Conservation (phyloP, 30 jellyfish, hydroid and myxozoan species). For the Nemopilema nomurai region DNA sequence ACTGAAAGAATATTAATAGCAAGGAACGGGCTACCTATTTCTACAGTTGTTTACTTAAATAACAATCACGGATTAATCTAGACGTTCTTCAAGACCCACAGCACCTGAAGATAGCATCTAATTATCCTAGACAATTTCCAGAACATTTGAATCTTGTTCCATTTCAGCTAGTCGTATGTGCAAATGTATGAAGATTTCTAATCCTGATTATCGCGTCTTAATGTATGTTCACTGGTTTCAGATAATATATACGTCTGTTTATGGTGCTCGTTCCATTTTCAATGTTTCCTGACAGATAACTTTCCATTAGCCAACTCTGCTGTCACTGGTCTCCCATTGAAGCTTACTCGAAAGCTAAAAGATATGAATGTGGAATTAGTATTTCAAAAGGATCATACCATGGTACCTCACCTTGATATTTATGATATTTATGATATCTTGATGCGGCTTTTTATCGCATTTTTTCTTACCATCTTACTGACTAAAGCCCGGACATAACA, state of each 20-base stretch:
- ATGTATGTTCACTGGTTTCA: background rate
- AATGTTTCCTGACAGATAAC: background rate
- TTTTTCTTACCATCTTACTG: too few species aligned
- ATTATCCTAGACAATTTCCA: background rate
- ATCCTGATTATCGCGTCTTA: background rate
- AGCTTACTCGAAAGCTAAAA: conserved; percentile 50
- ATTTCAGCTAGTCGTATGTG: background rate
- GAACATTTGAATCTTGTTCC: background rate
- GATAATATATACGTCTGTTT: background rate
- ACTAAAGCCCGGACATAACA: too few species aligned
- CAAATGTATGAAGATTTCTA: background rate
- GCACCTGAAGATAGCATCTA: background rate
- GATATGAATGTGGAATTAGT: too few species aligned
- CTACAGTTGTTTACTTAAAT: background rate
- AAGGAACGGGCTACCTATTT: too few species aligned
- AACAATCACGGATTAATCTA: background rate
- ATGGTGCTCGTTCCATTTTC: background rate
- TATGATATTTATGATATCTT: too few species aligned
- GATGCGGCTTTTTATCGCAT: too few species aligned
- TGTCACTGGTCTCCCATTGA: conserved; percentile 49
- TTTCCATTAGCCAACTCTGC: background rate
- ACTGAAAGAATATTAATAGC: too few species aligned
- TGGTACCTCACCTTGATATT: too few species aligned
- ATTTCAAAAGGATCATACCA: too few species aligned
- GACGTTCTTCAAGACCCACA: background rate